phyloP scores from a whole-genome alignment of 2,888 invertebrate genomes.

The Drosophila anomelani region DNA sequence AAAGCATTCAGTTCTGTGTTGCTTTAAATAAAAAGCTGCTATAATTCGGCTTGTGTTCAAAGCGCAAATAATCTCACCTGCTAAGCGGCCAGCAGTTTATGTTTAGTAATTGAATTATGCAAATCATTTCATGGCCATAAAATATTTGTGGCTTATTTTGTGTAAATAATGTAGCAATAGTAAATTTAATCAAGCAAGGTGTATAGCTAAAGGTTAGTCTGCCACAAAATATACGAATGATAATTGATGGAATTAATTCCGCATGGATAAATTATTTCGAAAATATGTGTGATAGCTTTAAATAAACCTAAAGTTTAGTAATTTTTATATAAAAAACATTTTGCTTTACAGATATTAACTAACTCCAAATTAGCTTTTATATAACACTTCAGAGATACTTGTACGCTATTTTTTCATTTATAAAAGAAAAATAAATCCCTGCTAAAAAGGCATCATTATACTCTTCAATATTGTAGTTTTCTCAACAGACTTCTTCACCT shows the following conservation, averaged over 20 bases:
- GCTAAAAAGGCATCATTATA: neutral
- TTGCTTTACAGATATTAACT: neutral
- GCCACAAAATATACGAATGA: neutral
- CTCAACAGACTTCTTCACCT: neutral
- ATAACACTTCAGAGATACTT: neutral
- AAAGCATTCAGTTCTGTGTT: constrained; percentile 4
- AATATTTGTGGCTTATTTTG: constrained; percentile 11
- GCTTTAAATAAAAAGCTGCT: constrained; percentile 24
- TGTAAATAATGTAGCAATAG: constrained; percentile 12
- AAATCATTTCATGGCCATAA: constrained; percentile 3
- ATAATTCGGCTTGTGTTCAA: constrained; percentile 27
- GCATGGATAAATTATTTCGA: no score
- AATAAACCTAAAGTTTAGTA: neutral
- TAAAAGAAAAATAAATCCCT: neutral
- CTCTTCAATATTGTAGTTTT: constrained; percentile 3
- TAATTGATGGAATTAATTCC: constrained; percentile 1
- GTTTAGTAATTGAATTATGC: constrained; percentile 35
- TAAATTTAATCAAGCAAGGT: constrained; percentile 2
- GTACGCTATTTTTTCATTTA: rapidly evolving
- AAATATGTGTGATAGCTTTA: neutral
- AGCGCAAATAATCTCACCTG: constrained; percentile 33
- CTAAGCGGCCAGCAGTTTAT: constrained; percentile 22
- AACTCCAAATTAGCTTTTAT: neutral
- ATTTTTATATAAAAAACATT: no score
- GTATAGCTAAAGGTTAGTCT: neutral